A percentile compares a stretch with the other conserved stretches of the same genome.
Conservation (phyloP, 1,140 invertebrate species). For the Calliphora vicina region DNA sequence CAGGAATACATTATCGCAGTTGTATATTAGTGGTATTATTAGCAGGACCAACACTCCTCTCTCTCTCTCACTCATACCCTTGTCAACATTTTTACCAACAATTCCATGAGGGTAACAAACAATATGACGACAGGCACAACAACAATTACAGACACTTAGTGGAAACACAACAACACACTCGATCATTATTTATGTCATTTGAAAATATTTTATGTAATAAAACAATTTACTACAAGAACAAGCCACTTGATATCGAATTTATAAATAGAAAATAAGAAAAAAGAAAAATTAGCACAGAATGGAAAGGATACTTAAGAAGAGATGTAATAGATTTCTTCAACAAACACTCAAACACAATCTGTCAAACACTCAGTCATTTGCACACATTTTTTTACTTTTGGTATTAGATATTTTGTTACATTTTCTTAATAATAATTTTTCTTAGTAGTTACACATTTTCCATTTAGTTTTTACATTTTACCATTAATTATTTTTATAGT, state of each 20-base stretch:
- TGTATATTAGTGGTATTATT: neutral
- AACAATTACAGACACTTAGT: constrained; percentile 8
- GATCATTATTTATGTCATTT: constrained; percentile 9
- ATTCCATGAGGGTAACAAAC: constrained; percentile 2
- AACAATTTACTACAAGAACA: neutral
- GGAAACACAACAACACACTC: constrained; percentile 18
- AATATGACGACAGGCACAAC: constrained; percentile 2
- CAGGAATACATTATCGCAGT: too few relatives aligned
- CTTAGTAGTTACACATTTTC: neutral
- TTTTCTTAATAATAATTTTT: neutral
- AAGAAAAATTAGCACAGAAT: neutral
- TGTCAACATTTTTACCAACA: neutral
- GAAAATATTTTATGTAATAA: neutral
- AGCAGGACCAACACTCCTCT: neutral
- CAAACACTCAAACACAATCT: neutral
- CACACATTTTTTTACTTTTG: neutral
- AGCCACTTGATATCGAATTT: neutral
- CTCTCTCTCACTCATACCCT: too few relatives aligned
- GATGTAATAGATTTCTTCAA: neutral
- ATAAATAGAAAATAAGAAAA: neutral
- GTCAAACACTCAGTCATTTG: neutral
- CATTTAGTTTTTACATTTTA: neutral
- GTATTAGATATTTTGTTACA: neutral
- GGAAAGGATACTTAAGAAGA: neutral
- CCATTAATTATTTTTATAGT: neutral